Evolutionary conservation across 1,140 invertebrate species (phyloP).

Genomic region (Lucilia cuprina): DNA sequence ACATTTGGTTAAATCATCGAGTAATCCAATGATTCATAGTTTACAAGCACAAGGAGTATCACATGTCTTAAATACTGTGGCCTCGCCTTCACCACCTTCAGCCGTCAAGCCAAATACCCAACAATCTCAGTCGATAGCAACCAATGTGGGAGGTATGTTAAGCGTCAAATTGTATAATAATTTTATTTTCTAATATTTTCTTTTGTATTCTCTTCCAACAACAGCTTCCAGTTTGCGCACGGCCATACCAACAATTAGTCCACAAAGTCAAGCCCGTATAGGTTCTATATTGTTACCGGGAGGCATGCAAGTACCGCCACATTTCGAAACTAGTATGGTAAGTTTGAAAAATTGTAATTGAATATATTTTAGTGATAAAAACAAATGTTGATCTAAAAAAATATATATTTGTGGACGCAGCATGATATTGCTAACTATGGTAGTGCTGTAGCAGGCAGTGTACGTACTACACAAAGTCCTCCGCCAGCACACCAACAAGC

Average conservation of each 20-base stretch:
- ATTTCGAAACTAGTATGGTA: conserved; percentile 74
- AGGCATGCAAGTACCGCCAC: conserved; percentile 67
- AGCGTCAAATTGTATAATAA: conserved; percentile 10
- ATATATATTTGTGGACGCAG: conserved; percentile 58
- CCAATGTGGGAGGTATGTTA: background rate
- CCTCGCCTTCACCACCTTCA: conserved; percentile 65
- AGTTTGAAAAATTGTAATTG: conserved; percentile 57
- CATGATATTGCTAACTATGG: conserved; percentile 63
- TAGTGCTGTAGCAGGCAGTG: conserved; percentile 46
- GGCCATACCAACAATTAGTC: conserved; percentile 68
- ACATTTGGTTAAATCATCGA: conserved; percentile 37
- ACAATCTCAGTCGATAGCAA: background rate
- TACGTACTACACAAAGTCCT: conserved; percentile 69
- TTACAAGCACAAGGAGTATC: conserved; percentile 54
- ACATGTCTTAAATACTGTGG: conserved; percentile 66
- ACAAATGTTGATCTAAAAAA: background rate
- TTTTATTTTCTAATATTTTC: conserved; percentile 1
- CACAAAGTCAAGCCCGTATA: conserved; percentile 68
- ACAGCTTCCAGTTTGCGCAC: conserved; percentile 65
- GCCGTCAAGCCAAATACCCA: conserved; percentile 44
- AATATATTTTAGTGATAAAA: background rate
- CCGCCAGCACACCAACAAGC: conserved; percentile 82
- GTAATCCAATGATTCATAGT: conserved; percentile 51
- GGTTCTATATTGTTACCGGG: conserved; percentile 64
- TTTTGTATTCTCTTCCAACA: conserved; percentile 40